Percentiles rank a stretch among this genome's conserved stretches.
Evolutionary conservation across 2,113 vertebrate species (phyloP).

Genomic region (Chloropsis cyanopogon): DNA sequence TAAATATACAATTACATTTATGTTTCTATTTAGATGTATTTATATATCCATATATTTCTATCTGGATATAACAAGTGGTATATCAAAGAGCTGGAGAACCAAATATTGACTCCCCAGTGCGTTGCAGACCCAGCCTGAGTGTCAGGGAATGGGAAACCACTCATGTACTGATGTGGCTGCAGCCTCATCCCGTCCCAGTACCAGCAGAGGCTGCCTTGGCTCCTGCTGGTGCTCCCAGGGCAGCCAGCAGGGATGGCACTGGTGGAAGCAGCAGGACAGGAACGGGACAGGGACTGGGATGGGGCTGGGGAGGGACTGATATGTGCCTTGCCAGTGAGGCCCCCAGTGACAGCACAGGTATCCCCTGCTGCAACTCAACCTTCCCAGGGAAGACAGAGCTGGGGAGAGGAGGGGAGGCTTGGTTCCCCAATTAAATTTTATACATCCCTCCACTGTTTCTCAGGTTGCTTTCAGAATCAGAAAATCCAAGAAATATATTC

Average conservation of each 20-base stretch:
- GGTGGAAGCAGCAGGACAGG: background rate
- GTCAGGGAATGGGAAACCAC: background rate
- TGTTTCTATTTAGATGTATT: background rate
- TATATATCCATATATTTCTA: too few relatives aligned
- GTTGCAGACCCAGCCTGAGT: background rate
- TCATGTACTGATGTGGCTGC: background rate
- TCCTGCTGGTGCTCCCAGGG: fast-evolving
- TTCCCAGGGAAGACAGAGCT: background rate
- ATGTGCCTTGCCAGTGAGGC: background rate
- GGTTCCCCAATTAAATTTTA: constrained; percentile 55
- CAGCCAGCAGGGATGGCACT: fast-evolving
- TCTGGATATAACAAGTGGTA: background rate
- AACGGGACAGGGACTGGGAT: background rate
- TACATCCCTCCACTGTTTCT: constrained; percentile 71
- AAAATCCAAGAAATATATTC: constrained; percentile 91
- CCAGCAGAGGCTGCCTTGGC: background rate
- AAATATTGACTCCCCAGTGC: background rate
- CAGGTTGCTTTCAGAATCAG: constrained; percentile 78
- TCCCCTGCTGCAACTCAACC: background rate
- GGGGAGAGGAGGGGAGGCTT: background rate
- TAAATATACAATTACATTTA: background rate
- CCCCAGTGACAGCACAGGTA: background rate
- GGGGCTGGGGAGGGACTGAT: fast-evolving
- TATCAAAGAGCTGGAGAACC: background rate
- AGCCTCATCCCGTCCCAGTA: background rate